Conservation (phyloP, 2,888 invertebrate genomes). For the Ophion ventricosus region DNA sequence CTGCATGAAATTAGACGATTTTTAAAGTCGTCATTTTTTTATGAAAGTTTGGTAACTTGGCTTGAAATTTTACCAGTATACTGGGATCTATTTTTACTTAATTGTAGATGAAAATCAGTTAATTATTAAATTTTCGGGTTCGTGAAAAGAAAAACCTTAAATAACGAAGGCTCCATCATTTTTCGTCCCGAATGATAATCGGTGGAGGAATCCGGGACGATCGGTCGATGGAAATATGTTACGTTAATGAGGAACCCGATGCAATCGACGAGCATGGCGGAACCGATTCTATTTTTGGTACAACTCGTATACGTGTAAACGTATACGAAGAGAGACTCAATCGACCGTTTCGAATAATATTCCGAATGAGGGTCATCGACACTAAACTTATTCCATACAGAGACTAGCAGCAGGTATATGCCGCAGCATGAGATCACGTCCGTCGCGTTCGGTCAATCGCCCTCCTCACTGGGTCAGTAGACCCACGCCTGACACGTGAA, state of each 20-base stretch:
- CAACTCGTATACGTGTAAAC: constrained; percentile 7
- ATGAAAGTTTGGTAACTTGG: no score
- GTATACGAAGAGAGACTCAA: not conserved
- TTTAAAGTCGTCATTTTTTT: no score
- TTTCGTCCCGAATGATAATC: no score
- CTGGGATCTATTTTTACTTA: no score
- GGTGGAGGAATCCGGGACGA: no score
- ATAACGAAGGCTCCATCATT: no score
- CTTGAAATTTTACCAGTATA: no score
- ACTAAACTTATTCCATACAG: constrained; percentile 18
- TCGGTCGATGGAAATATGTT: not conserved
- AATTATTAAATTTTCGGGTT: no score
- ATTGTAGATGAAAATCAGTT: no score
- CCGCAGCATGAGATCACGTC: constrained; percentile 60
- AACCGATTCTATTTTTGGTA: constrained; percentile 60
- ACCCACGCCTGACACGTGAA: constrained; percentile 66
- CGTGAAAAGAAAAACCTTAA: no score
- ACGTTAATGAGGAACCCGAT: constrained; percentile 36
- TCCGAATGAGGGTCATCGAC: constrained; percentile 59
- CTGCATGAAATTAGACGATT: no score
- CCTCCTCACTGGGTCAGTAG: constrained; percentile 74
- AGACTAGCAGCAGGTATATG: constrained; percentile 23
- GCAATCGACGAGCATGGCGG: constrained; percentile 39
- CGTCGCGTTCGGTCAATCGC: constrained; percentile 61
- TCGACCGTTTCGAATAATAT: constrained; percentile 49